Percentiles rank a stretch among this genome's conserved stretches.
Evolutionary conservation across 2,888 invertebrate species (phyloP).

Genomic region (Eupithecia vulgata): DNA sequence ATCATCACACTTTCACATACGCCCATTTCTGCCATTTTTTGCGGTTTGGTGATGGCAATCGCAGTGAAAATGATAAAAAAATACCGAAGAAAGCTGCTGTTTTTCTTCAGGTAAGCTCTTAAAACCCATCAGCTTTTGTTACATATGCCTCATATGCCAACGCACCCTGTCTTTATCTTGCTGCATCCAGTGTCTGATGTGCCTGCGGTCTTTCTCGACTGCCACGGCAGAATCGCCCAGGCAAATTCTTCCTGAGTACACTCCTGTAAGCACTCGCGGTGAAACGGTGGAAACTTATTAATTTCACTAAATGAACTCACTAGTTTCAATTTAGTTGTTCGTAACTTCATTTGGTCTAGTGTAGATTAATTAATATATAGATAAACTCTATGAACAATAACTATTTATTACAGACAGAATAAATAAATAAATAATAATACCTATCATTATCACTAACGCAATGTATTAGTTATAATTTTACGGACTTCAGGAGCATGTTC

Average conservation of each 20-base stretch:
- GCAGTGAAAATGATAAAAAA: background rate
- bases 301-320: conserved; percentile 42
- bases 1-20: too few species aligned
- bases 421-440: too few species aligned
- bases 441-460: too few species aligned
- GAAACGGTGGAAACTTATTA: conserved; percentile 39
- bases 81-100: background rate
- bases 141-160: too few species aligned
- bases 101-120: background rate
- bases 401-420: too few species aligned
- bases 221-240: background rate
- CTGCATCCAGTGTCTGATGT: too few species aligned
- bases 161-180: too few species aligned
- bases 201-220: background rate
- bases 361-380: conserved; percentile 1
- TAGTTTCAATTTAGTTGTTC: conserved; percentile 36
- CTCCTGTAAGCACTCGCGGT: conserved; percentile 20
- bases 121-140: background rate
- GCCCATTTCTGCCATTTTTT: too few species aligned
- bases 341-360: conserved; percentile 35
- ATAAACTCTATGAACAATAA: background rate
- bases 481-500: too few species aligned
- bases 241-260: conserved; percentile 11
- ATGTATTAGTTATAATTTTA: too few species aligned
- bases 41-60: too few species aligned